Conservation (phyloP, 2,888 invertebrate genomes). For the Bellardia pandia region DNA sequence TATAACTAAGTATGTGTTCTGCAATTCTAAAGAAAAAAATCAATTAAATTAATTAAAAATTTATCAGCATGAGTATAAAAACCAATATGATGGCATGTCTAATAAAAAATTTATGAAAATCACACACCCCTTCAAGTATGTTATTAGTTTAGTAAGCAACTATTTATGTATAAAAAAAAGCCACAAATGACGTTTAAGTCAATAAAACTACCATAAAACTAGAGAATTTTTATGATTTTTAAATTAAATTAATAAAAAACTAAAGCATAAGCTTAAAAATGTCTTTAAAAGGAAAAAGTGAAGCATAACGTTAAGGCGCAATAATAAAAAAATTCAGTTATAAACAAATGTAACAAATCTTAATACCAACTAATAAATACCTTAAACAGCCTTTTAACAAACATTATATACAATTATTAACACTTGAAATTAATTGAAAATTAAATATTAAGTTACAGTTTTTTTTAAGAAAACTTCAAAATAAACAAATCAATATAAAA, state of each 20-base stretch:
- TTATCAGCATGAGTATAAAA: not conserved
- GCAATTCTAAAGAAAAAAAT: not conserved
- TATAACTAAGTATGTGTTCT: not conserved
- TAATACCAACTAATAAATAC: no score
- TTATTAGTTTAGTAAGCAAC: not conserved
- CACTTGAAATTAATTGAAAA: no score
- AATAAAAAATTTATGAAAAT: constrained; percentile 15
- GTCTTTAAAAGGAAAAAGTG: not conserved
- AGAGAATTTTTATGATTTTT: not conserved
- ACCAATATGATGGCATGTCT: constrained; percentile 9
- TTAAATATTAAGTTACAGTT: no score
- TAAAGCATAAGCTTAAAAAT: no score
- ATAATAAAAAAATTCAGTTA: no score
- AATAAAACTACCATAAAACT: not conserved
- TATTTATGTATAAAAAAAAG: not conserved
- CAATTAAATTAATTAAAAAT: constrained; percentile 23
- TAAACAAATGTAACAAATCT: no score
- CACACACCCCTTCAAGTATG: constrained; percentile 1
- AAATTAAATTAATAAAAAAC: not conserved
- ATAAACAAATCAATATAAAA: no score
- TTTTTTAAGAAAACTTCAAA: no score
- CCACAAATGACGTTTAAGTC: not conserved
- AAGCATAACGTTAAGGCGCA: not conserved
- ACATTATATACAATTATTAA: no score
- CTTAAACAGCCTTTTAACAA: no score